Conservation (phyloP, 2,113 vertebrate genomes). For the Tympanuchus pallidicinctus region DNA sequence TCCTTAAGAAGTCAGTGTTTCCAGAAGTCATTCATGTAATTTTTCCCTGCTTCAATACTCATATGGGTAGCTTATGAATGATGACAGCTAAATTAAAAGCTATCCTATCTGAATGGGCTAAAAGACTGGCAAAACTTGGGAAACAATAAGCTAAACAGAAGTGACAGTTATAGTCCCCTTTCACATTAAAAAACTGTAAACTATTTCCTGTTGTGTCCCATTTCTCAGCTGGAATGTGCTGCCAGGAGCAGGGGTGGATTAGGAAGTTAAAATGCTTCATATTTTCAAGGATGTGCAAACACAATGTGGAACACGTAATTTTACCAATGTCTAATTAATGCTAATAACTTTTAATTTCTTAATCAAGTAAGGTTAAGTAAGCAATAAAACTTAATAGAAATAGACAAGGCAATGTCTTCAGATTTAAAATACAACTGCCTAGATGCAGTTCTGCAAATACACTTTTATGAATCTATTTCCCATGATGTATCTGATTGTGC, state of each 20-base stretch:
- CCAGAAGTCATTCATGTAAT: conserved; percentile 58
- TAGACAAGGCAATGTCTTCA: not conserved
- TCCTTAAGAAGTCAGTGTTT: conserved; percentile 45
- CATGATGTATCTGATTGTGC: not conserved
- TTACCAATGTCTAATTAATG: not conserved
- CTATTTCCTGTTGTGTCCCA: conserved; percentile 87
- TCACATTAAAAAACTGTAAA: conserved; percentile 78
- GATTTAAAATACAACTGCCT: not conserved
- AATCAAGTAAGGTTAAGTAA: conserved; percentile 27
- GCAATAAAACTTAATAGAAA: conserved; percentile 21
- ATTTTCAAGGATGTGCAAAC: conserved; percentile 11
- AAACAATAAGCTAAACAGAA: conserved; percentile 81
- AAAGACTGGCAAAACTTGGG: conserved; percentile 76
- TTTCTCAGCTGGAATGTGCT: conserved; percentile 82
- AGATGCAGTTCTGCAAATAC: not conserved
- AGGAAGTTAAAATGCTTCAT: not conserved
- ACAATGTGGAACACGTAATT: not conserved
- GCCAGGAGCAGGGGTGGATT: conserved; percentile 58
- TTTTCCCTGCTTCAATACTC: conserved; percentile 45
- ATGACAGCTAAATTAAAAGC: conserved; percentile 62
- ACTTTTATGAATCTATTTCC: not conserved
- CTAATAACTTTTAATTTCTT: conserved; percentile 37
- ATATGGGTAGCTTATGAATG: conserved; percentile 48
- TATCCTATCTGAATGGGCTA: conserved; percentile 72
- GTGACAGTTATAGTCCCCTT: conserved; percentile 83